Percentiles rank a stretch among this genome's conserved stretches.
phyloP scores from a whole-genome alignment of 2,113 vertebrate genomes.

The Channa argus region DNA sequence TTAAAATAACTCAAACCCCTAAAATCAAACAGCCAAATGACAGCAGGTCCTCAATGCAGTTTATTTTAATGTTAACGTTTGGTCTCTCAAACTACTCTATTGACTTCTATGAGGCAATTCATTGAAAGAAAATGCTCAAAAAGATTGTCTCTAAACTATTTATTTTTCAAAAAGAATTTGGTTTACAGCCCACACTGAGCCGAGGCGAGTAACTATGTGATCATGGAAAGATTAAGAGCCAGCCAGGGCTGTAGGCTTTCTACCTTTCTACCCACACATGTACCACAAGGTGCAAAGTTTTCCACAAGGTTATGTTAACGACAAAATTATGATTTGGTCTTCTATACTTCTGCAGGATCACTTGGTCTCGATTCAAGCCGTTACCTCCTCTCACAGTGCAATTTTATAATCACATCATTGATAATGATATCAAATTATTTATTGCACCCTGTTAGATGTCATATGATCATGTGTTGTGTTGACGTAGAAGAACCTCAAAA shows the following conservation, averaged over 20 bases:
- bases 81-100: no score
- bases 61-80: no score
- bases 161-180: background rate
- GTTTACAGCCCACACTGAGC: background rate
- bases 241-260: background rate
- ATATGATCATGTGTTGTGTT: background rate
- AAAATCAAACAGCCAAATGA: no score
- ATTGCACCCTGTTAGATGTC: no score
- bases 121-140: no score
- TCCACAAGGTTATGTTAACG: background rate
- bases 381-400: background rate
- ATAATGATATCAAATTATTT: no score
- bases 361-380: background rate
- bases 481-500: background rate
- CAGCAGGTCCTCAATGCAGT: background rate
- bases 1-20: no score
- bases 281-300: background rate
- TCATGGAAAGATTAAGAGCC: background rate
- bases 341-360: background rate
- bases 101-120: no score
- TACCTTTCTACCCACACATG: background rate
- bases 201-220: background rate
- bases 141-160: no score
- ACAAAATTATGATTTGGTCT: background rate
- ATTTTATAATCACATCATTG: no score